phyloP scores from a whole-genome alignment of 2,888 invertebrate genomes.

The Pyrgus malvae region DNA sequence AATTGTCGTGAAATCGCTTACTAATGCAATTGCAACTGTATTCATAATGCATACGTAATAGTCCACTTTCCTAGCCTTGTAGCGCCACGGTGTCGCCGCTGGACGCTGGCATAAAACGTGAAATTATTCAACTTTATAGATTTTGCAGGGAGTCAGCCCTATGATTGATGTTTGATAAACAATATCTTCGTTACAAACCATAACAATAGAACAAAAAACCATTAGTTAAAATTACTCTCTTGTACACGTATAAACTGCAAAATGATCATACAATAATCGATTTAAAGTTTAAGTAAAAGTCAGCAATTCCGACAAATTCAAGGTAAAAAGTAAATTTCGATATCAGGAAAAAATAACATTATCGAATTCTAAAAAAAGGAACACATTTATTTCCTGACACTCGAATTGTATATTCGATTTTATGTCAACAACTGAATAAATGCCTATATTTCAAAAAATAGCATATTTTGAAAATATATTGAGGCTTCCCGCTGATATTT shows the following conservation, averaged over 20 bases:
- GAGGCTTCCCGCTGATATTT: constrained; percentile 72
- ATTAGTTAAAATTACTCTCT: too few species aligned
- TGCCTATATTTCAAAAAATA: constrained; percentile 57
- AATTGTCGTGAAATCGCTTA: constrained; percentile 68
- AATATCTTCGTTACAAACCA: too few species aligned
- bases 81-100: constrained; percentile 30
- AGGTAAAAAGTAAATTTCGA: too few species aligned
- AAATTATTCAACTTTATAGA: not conserved
- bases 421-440: constrained; percentile 48
- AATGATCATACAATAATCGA: too few species aligned
- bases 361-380: constrained; percentile 23
- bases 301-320: too few species aligned
- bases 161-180: too few species aligned
- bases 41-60: constrained; percentile 53
- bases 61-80: constrained; percentile 44
- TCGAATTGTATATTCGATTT: constrained; percentile 40
- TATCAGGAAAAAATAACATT: not conserved
- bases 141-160: too few species aligned
- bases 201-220: too few species aligned
- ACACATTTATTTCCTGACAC: constrained; percentile 18
- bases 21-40: constrained; percentile 66
- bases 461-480: constrained; percentile 72
- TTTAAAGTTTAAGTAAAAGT: too few species aligned
- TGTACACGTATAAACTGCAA: too few species aligned
- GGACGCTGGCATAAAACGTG: constrained; percentile 1